Percentiles rank a stretch among this genome's conserved stretches.
phyloP scores from a whole-genome alignment of 2,888 invertebrate species.

The Lucinisca nassula region DNA sequence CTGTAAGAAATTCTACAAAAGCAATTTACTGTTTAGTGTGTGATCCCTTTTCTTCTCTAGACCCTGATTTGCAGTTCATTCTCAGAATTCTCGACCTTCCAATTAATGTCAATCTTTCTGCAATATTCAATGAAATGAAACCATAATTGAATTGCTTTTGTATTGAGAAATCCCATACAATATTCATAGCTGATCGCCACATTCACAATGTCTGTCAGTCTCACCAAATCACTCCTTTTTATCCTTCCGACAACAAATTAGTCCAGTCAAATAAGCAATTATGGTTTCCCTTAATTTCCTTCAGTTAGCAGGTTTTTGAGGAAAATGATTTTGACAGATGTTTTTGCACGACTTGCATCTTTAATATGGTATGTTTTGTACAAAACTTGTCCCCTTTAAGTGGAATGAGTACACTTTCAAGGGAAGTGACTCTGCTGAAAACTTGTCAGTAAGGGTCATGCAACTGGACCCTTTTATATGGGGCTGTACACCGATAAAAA shows the following conservation, averaged over 20 bases:
- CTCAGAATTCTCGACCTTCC: slow-evolving; percentile 3
- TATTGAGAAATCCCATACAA: slow-evolving; percentile 48
- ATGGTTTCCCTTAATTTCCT: slow-evolving; percentile 32
- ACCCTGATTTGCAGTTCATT: slow-evolving; percentile 7
- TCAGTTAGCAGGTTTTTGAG: slow-evolving; percentile 14
- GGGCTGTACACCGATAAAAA: too few relatives aligned
- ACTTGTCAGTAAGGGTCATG: too few relatives aligned
- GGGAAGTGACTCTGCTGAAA: too few relatives aligned
- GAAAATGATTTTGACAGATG: slow-evolving; percentile 11
- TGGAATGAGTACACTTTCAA: too few relatives aligned
- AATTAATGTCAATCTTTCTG: slow-evolving; percentile 15
- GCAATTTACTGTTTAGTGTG: background rate
- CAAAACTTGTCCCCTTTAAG: too few relatives aligned
- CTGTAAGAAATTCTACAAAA: background rate
- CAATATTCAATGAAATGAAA: slow-evolving; percentile 38
- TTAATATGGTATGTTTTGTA: background rate
- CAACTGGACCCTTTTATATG: too few relatives aligned
- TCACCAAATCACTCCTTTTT: slow-evolving; percentile 43
- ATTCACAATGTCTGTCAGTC: slow-evolving; percentile 64
- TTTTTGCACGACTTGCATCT: slow-evolving; percentile 9
- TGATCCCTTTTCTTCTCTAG: background rate
- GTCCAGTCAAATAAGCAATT: slow-evolving; percentile 70
- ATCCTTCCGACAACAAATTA: slow-evolving; percentile 63
- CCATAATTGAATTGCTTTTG: slow-evolving; percentile 54
- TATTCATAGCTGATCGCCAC: slow-evolving; percentile 57